Evolutionary conservation across 2,797 vertebrate species (phyloP).

Genomic region (Arremon brunneinucha): DNA sequence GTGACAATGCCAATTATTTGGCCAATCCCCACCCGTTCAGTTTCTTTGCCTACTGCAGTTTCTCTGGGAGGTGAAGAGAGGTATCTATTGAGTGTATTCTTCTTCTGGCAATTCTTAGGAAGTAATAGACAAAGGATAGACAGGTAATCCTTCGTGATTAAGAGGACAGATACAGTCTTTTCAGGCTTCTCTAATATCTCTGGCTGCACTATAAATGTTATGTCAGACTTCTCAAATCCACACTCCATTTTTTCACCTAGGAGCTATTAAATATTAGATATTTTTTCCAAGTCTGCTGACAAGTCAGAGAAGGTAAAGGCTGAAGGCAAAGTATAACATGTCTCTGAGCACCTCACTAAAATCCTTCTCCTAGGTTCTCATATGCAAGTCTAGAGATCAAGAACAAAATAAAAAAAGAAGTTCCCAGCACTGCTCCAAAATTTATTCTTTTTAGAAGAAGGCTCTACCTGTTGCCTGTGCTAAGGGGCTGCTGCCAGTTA

Average conservation of each 20-base stretch:
- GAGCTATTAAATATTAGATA: background rate
- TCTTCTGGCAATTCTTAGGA: background rate
- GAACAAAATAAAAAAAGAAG: background rate
- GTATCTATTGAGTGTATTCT: background rate
- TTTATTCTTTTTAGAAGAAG: background rate
- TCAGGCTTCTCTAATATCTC: background rate
- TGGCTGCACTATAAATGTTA: background rate
- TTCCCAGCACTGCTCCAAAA: background rate
- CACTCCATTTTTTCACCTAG: background rate
- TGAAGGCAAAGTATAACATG: background rate
- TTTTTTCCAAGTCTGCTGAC: background rate
- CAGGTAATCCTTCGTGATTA: conserved; percentile 12
- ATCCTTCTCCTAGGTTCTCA: background rate
- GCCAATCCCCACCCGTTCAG: background rate
- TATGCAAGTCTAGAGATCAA: background rate
- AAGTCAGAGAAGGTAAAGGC: background rate
- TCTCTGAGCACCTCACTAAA: background rate
- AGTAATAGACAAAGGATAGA: background rate
- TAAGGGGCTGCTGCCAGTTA: background rate
- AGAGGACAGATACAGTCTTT: background rate
- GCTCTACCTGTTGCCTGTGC: background rate
- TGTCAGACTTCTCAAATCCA: background rate
- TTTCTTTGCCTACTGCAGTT: background rate
- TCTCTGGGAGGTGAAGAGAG: background rate
- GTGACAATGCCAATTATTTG: background rate